Percentiles rank a stretch among this genome's conserved stretches.
Conservation (phyloP, 1,140 invertebrate species). For the Tribolium castaneum region DNA sequence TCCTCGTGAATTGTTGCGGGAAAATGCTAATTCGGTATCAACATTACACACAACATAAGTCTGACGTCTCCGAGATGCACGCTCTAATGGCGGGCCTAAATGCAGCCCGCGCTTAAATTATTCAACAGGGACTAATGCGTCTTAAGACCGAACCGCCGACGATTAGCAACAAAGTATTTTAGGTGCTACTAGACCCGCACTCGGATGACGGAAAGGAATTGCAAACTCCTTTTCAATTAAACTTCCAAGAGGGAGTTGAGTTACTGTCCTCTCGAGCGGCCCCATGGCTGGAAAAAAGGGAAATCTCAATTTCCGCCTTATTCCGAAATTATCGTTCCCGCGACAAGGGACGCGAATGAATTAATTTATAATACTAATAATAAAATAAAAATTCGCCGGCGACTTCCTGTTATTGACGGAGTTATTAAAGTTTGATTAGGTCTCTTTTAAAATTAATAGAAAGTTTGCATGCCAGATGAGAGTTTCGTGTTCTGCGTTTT, state of each 20-base stretch:
- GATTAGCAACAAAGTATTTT: neutral
- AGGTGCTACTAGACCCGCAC: neutral
- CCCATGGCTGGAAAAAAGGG: neutral
- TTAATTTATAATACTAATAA: conserved; percentile 12
- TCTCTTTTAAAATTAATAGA: neutral
- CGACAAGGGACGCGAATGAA: neutral
- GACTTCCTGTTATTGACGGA: neutral
- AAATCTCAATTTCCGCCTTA: conserved; percentile 15
- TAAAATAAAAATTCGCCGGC: neutral
- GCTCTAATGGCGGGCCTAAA: neutral
- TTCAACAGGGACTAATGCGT: neutral
- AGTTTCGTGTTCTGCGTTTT: neutral
- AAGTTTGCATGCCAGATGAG: neutral
- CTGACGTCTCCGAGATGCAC: conserved; percentile 8
- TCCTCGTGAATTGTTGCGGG: conserved; percentile 34
- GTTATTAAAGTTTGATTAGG: neutral
- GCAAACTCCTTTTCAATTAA: conserved; percentile 29
- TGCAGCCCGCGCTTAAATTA: conserved; percentile 6
- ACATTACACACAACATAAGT: conserved; percentile 38
- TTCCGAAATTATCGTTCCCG: neutral
- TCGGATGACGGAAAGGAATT: neutral
- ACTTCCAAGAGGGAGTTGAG: neutral
- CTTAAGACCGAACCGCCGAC: neutral
- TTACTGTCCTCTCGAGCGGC: neutral
- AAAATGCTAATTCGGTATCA: conserved; percentile 42